Percentiles rank a stretch among this genome's conserved stretches.
These are phyloP conservation scores for Euleptes europaea DNA, from an alignment of 2,113 vertebrate genomes.

Conservation along the genomic window DNA sequence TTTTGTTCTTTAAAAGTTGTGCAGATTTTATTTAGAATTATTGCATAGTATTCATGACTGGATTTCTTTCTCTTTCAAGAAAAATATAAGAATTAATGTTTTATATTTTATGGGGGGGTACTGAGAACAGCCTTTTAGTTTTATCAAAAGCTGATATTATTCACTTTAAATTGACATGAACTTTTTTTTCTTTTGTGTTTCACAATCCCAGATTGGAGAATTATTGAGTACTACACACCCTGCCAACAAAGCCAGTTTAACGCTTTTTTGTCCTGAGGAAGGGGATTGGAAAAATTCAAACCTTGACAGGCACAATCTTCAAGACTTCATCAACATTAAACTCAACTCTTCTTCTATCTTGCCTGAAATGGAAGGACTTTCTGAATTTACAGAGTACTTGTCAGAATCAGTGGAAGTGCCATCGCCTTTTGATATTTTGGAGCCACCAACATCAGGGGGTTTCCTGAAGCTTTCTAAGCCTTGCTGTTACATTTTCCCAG, in stretches of 20 bases:
- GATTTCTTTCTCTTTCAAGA: background rate
- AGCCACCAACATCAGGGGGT: constrained; percentile 93
- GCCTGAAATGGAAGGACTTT: constrained; percentile 96
- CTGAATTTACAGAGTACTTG: constrained; percentile 95
- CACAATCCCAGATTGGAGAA: constrained; percentile 87
- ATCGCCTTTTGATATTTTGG: constrained; percentile 94
- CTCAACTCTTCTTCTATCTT: constrained; percentile 90
- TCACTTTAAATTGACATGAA: background rate
- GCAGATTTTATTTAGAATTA: background rate
- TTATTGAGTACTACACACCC: constrained; percentile 93
- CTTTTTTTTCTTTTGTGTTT: constrained; percentile 40
- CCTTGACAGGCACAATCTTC: constrained; percentile 95
- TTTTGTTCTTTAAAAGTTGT: background rate
- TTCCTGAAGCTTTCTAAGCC: constrained; percentile 97
- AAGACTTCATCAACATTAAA: constrained; percentile 97
- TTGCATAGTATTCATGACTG: background rate
- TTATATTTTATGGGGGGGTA: background rate
- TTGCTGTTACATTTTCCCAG: constrained; percentile 97
- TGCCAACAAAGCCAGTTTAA: constrained; percentile 94
- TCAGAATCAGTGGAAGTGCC: constrained; percentile 97
- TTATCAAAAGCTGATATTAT: background rate
- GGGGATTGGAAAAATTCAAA: constrained; percentile 97
- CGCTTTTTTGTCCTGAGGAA: constrained; percentile 93
- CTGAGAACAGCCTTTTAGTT: background rate
- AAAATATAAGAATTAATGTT: background rate